Evolutionary conservation across 1,140 invertebrate species (phyloP), one percentile per base, ranked within the genome.

Genomic region (Limonius californicus): DNA sequence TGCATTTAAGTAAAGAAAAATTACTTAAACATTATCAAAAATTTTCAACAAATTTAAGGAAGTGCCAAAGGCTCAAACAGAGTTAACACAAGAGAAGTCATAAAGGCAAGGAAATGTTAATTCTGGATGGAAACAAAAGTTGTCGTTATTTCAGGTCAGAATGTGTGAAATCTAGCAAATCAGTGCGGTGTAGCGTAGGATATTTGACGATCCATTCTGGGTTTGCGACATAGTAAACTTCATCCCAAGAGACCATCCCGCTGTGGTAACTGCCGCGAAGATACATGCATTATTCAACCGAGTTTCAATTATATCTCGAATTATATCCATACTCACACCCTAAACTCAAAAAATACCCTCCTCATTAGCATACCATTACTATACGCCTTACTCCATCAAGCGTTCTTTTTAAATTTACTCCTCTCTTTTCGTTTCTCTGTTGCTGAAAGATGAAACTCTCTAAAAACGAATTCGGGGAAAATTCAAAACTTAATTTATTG

Each of bases 281-380:
- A 68, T 60, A 62, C 61, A 71, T 71, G 70, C 60, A 71, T 69
- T 71, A 71, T 71, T 71, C 70, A 71, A 69, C 61, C 59, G 64
- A 68, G 66, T 69, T 71, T 71, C 70, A 71, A 71, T 71, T 71
- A 71, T 71, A 63, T 66, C 70, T 68, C 65, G 69, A 68, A 71
- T 70, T 55, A 55, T 30, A 55, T 55, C 53, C 27, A 55, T 50
- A 50, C 16, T 50, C 53, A 55, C 53, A 55, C 53, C 53, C 53
- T 19, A 30, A 32, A 23, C n/a, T 55, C 53, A 55, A 23, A 55
- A 55, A 55, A 55, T 55, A 27, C 27, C 27, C 53, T 55, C 27
- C 53, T 32, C 30, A n/a, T 55, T 27, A 32, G 27, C 27, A 55
- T 32, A 55, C 6, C 9, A 55, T 27, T 27, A 39, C 35, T 7